Base-by-base conservation (phyloP, 2,888 invertebrate genomes). In the Cheilosia vulpina region DNA sequence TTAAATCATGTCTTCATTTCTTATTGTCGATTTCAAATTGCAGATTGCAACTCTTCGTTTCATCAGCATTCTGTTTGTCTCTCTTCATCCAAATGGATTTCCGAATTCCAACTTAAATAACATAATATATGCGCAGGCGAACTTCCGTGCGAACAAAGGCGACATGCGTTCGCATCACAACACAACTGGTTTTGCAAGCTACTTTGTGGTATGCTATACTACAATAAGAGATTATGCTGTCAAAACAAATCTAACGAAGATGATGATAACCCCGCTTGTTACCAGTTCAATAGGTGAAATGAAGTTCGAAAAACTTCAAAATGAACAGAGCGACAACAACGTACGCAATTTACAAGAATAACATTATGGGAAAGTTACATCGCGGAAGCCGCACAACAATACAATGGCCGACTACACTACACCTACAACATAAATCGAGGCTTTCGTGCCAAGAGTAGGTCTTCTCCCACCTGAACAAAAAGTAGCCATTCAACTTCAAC, bases 321-420 rank as follows among this genome's bases (percentile, higher is more conserved):
- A 53, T n/a, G 7, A 21, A 19, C 34, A 31, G 19, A 52, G 4
- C 17, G 17, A 45, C 27, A 47, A 75, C 34, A 43, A 31, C 27
- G 27, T 50, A 47, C 2, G 45, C 52, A 62, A 53, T 34, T 41
- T 41, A 1, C 45, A 55, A 55, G 24, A 58, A 58, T 60, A 76
- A 60, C 43, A 38, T 45, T 50, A 78, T 71, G 78, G 43, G 71
- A 78, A 78, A 78, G 71, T 78, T 45, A 19, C 55, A 69, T 50
- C 9, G 57, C 78, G 78, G 78, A 78, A 78, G 78, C 78, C 78
- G 57, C 78, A 78, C 78, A 78, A 78, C 71, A 78, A 78, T 68
- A 43, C 68, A 76, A 68, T 60, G 68, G 15, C 58, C 50, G 11
- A n/a, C 38, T 38, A 15, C 9, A 43, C 52, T 27, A 27, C 27